Conservation (phyloP, 2,888 invertebrate genomes). For the Athrips mouffetella region DNA sequence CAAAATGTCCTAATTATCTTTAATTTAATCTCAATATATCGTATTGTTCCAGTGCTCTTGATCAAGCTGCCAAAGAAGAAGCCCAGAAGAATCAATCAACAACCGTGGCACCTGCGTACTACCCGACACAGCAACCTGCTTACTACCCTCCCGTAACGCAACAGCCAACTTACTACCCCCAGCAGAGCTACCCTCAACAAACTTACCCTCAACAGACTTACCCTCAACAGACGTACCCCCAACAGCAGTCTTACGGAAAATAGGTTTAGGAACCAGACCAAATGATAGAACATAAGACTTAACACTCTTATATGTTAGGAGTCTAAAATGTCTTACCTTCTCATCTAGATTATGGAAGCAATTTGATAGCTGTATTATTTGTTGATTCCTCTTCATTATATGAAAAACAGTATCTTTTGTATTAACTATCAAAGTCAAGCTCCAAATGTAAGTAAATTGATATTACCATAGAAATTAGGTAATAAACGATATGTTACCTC, state of each 20-base stretch:
- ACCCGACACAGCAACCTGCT: constrained; percentile 24
- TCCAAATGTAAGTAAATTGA: neutral
- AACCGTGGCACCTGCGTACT: constrained; percentile 25
- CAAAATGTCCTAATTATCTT: neutral
- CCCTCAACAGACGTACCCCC: constrained; percentile 23
- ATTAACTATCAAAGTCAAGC: neutral
- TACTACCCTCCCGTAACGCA: constrained; percentile 22
- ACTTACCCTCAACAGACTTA: constrained; percentile 22
- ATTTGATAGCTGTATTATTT: too few relatives aligned
- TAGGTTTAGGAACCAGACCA: constrained; percentile 16
- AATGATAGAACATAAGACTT: too few relatives aligned
- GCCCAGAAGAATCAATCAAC: constrained; percentile 45
- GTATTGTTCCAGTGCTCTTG: constrained; percentile 43
- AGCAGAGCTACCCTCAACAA: constrained; percentile 28
- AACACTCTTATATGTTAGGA: too few relatives aligned
- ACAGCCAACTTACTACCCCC: constrained; percentile 26
- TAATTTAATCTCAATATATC: too few relatives aligned
- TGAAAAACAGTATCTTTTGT: neutral
- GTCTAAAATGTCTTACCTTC: too few relatives aligned
- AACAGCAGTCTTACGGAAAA: constrained; percentile 29
- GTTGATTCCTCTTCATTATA: too few relatives aligned
- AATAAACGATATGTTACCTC: constrained; percentile 28
- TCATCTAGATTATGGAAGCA: too few relatives aligned
- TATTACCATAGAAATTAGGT: constrained; percentile 2
- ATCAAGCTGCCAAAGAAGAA: constrained; percentile 53